phyloP scores from a whole-genome alignment of 2,888 invertebrate species.

The Aphidoletes aphidimyza region DNA sequence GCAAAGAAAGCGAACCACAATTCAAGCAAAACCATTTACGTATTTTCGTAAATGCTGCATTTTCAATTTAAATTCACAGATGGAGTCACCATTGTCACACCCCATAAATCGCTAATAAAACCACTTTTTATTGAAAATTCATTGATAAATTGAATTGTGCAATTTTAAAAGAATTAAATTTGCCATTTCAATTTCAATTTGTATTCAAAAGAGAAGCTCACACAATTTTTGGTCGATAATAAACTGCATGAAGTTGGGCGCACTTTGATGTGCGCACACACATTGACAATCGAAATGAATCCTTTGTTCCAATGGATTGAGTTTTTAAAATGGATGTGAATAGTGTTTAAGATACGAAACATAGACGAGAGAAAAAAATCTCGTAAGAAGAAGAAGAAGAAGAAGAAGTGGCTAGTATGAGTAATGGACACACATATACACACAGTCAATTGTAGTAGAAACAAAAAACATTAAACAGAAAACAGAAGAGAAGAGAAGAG shows the following conservation, averaged over 20 bases:
- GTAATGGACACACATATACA: background rate
- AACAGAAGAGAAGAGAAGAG: background rate
- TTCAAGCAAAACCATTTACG: too few species aligned
- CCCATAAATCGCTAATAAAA: background rate
- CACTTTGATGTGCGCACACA: too few species aligned
- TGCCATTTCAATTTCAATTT: too few species aligned
- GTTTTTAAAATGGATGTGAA: constrained; percentile 50
- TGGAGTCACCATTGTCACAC: background rate
- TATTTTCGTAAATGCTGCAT: background rate
- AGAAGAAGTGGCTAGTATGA: background rate
- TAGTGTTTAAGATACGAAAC: background rate
- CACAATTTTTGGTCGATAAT: background rate
- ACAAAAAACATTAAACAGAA: constrained; percentile 28
- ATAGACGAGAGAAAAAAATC: too few species aligned
- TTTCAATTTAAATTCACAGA: background rate
- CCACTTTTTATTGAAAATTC: too few species aligned
- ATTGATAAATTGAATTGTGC: too few species aligned
- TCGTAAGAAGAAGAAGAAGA: too few species aligned
- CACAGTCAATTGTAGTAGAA: constrained; percentile 36
- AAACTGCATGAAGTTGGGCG: background rate
- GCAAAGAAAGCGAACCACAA: background rate
- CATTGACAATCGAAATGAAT: constrained; percentile 26
- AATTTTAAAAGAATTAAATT: too few species aligned
- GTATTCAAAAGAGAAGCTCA: too few species aligned
- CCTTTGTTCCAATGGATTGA: background rate